phyloP scores from a whole-genome alignment of 2,797 vertebrate genomes.

The Artibeus jamaicensis region DNA sequence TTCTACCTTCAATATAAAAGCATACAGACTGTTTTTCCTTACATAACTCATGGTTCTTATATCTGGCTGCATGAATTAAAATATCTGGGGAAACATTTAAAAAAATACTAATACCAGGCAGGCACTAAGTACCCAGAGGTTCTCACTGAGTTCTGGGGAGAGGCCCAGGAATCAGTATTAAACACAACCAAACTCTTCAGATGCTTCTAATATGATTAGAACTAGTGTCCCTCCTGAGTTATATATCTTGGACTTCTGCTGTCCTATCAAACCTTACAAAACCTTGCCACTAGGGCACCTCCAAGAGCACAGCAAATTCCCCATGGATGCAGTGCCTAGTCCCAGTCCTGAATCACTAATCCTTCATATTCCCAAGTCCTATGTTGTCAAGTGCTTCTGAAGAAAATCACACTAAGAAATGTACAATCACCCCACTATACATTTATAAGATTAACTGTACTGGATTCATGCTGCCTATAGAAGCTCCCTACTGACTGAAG shows the following conservation, averaged over 20 bases:
- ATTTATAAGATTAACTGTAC: background rate
- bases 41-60: slow-evolving; percentile 12
- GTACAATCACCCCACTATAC: background rate
- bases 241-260: background rate
- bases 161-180: background rate
- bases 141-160: background rate
- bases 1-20: background rate
- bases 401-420: slow-evolving; percentile 11
- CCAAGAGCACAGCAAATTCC: background rate
- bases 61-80: background rate
- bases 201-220: background rate
- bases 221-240: background rate
- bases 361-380: background rate
- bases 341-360: background rate
- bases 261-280: background rate
- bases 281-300: background rate
- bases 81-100: background rate
- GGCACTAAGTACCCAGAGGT: background rate
- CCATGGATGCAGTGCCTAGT: background rate
- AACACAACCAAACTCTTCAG: background rate
- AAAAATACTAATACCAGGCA: background rate
- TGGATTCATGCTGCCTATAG: background rate
- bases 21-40: background rate
- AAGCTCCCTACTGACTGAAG: background rate
- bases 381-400: background rate